These are phyloP conservation scores for Nasonia oneida DNA, from an alignment of 2,888 invertebrate genomes.

Conservation along the genomic window DNA sequence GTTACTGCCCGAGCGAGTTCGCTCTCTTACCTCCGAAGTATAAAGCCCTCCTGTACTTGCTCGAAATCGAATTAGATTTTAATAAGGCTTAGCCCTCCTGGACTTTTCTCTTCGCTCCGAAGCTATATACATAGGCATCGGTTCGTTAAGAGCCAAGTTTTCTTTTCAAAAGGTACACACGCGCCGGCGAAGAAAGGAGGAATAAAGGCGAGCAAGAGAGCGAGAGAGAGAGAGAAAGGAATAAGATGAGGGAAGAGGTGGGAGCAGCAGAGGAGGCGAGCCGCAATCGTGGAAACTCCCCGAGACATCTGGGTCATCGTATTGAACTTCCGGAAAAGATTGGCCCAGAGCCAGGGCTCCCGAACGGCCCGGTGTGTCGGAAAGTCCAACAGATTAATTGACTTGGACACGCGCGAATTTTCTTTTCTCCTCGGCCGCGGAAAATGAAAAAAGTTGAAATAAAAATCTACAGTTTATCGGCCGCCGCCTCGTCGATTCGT, in stretches of 20 bases:
- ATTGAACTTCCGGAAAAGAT: conserved; percentile 64
- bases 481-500: not conserved
- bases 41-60: no score
- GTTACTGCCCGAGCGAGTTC: not conserved
- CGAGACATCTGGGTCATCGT: conserved; percentile 65
- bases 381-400: conserved; percentile 71
- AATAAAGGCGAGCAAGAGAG: not conserved
- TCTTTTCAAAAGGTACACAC: conserved; percentile 47
- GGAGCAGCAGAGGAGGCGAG: conserved; percentile 17
- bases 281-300: conserved; percentile 59
- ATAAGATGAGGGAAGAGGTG: conserved; percentile 12
- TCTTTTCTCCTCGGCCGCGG: conserved; percentile 49
- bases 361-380: conserved; percentile 48
- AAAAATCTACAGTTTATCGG: conserved; percentile 32
- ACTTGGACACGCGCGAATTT: conserved; percentile 67
- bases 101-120: conserved; percentile 5
- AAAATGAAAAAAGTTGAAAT: conserved; percentile 59
- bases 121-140: not conserved
- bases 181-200: not conserved
- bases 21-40: not conserved
- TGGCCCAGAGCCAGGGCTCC: conserved; percentile 67
- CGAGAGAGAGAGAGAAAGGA: not conserved
- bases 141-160: conserved; percentile 45
- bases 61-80: conserved; percentile 43
- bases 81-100: conserved; percentile 17